Evolutionary conservation across 2,113 vertebrate genomes (phyloP), one percentile per base, ranked within the genome.

Genomic region (Labeo rohita): DNA sequence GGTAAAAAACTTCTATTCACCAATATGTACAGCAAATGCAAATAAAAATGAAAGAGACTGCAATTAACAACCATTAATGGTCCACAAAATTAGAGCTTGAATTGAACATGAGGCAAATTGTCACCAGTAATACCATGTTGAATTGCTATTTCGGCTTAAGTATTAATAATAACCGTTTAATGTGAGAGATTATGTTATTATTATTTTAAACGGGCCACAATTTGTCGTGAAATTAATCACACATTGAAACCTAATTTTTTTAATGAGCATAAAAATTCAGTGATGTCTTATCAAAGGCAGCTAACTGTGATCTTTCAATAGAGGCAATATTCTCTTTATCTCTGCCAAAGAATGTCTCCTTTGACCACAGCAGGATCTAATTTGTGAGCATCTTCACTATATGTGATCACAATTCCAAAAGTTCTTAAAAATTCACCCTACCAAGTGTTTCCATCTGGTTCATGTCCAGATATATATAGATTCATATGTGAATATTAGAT

Each of bases 291-390:
- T 92, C 86, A 92, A 89, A 90, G 88, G 89, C 50, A 84, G 85
- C 79, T 78, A 88, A 88, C 89, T 92, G 81, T 92, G 91, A 93
- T 93, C 88, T 91, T 85, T 63, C 85, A 81, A 84, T 79, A 70
- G 90, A 84, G 85, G 87, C 88, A 91, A 87, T 63, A 86, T 89
- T 92, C 87, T 92, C 84, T 90, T 93, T 89, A 91, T 92, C 83
- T 89, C 84, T 86, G 84, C 90, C 90, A 93, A 92, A 90, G 78
- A 92, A 86, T 84, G 89, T 85, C 85, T 92, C 90, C 76, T 91
- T 92, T 88, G 92, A 91, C 90, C 88, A 87, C 84, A 89, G 87
- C 91, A 90, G 89, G 80, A 90, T 93, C 92, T 92, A 85, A 93
- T 92, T 93, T 91, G 61, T 92, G 92, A 90, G 84, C 77, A 70